These are phyloP conservation scores for Dasysyrphus albostriatus DNA, from an alignment of 2,888 invertebrate genomes.

Conservation along the genomic window DNA sequence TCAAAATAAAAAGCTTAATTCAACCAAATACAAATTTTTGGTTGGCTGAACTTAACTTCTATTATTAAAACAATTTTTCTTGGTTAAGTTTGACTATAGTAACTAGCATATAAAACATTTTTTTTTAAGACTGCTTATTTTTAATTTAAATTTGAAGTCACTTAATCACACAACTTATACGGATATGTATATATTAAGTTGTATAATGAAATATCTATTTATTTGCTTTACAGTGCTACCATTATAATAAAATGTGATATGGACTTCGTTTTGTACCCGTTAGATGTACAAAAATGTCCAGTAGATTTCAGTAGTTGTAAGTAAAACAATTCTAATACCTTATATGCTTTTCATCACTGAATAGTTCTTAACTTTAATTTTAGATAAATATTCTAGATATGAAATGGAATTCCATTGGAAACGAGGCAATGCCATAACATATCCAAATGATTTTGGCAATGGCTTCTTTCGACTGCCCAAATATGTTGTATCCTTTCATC, in stretches of 20 bases:
- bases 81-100: too few species aligned
- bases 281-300: slow-evolving; percentile 87
- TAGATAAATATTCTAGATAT: slow-evolving; percentile 87
- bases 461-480: slow-evolving; percentile 86
- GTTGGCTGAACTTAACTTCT: too few species aligned
- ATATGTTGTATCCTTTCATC: slow-evolving; percentile 87
- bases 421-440: slow-evolving; percentile 85
- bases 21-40: too few species aligned
- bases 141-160: too few species aligned
- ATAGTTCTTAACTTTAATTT: not conserved
- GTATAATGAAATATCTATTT: too few species aligned
- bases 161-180: too few species aligned
- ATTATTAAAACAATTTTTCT: too few species aligned
- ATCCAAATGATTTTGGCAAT: slow-evolving; percentile 85
- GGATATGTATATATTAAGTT: too few species aligned
- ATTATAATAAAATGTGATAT: slow-evolving; percentile 88
- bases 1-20: too few species aligned
- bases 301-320: slow-evolving; percentile 88
- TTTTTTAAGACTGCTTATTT: too few species aligned
- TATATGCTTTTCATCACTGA: not conserved
- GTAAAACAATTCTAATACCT: slow-evolving; percentile 78
- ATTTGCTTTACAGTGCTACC: slow-evolving; percentile 83
- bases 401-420: slow-evolving; percentile 88
- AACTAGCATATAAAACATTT: too few species aligned
- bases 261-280: slow-evolving; percentile 87